Evolutionary conservation across 2,888 invertebrate species (phyloP), one percentile per base, ranked within the genome.

Genomic region (Atherix ibis): DNA sequence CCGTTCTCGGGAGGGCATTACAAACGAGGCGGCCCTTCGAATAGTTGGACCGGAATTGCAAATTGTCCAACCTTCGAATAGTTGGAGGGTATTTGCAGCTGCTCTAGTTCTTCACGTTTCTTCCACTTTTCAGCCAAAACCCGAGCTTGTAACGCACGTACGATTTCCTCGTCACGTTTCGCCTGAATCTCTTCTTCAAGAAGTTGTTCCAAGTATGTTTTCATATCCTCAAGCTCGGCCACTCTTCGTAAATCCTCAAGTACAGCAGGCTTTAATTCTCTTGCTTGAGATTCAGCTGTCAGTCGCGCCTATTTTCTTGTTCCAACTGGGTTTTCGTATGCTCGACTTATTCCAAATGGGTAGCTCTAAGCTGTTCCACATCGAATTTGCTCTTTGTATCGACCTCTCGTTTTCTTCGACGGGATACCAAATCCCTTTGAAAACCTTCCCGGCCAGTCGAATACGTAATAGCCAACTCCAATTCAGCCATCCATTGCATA

Each of bases 91-190:
- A n/a, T n/a, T 56, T 84, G 82, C n/a, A 84, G 60, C 44, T 70
- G 65, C 58, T 85, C 84, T 43, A 85, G 53, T 53, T 84, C 80
- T 52, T 83, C 83, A 42, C 83, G 60, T 50, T 75, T 76, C 47
- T 82, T 81, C 80, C 82, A 83, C 64, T 85, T 84, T 61, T 85
- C 84, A 32, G 78, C 71, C 43, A 84, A 59, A 31, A 84, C 78
- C 44, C 76, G 65, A 2, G 76, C 76, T 56, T 77, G 77, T 37
- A 76, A 53, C 15, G 68, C 70, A 46, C 76, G 62, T 2, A 77
- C 77, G 40, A 84, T 81, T 66, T 85, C 85, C 56, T 85, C 87
- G 44, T 85, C 85, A 44, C 74, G 63, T 49, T 84, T 80, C 1
- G 85, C 84, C 55, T 83, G 83, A 1, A 79, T 79, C 54, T 85